Percentiles rank a stretch among this genome's conserved stretches.
Evolutionary conservation across 2,888 invertebrate genomes (phyloP).

Genomic region (Kryphioiulus occultus): DNA sequence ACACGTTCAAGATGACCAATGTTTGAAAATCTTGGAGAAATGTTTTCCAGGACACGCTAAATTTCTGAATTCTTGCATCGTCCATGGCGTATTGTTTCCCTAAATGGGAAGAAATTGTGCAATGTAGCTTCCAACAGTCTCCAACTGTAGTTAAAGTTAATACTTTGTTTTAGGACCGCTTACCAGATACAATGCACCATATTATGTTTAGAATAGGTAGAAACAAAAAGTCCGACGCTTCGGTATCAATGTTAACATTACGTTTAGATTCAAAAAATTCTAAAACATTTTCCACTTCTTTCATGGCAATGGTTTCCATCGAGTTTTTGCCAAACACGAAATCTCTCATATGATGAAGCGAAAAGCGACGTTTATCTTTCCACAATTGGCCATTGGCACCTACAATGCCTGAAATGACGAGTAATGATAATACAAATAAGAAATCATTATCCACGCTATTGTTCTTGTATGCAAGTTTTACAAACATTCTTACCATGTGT

Average conservation of each 20-base stretch:
- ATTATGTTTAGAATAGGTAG: not conserved
- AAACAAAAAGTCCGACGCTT: not conserved
- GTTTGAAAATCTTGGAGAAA: not conserved
- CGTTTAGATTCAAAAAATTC: not conserved
- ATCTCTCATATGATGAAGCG: not conserved
- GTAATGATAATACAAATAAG: too few relatives aligned
- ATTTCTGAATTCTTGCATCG: not conserved
- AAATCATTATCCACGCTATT: too few relatives aligned
- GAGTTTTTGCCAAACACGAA: not conserved
- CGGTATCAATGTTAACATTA: not conserved
- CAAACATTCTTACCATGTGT: not conserved
- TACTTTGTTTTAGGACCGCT: not conserved
- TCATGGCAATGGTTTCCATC: not conserved
- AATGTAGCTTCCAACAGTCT: not conserved
- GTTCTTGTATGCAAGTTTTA: too few relatives aligned
- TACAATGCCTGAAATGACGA: not conserved
- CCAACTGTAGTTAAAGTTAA: too few relatives aligned
- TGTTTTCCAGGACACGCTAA: not conserved
- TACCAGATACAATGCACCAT: not conserved
- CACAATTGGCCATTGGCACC: not conserved
- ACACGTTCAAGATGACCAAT: not conserved
- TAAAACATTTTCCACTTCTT: not conserved
- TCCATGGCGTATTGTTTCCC: not conserved
- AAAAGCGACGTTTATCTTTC: not conserved
- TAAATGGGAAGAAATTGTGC: not conserved